Percentiles rank a stretch among this genome's conserved stretches.
phyloP scores from a whole-genome alignment of 1,140 invertebrate species.

The Dreissena polymorpha region DNA sequence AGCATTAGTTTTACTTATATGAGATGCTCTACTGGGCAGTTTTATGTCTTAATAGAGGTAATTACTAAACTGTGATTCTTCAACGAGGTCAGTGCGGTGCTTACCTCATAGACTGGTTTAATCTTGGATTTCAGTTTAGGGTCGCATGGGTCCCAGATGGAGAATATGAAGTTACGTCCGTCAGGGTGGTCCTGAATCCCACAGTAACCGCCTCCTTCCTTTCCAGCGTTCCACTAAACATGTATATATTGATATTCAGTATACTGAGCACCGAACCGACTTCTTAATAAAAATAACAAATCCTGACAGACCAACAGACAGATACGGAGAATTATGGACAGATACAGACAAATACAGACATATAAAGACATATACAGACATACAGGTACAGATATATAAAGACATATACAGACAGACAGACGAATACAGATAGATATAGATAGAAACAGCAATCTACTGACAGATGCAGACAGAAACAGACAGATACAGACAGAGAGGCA shows the following conservation, averaged over 20 bases:
- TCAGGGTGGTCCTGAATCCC: constrained; percentile 60
- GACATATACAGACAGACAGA: no score
- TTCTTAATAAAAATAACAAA: no score
- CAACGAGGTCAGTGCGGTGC: background rate
- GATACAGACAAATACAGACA: background rate
- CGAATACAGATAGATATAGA: background rate
- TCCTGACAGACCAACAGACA: background rate
- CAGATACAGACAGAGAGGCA: no score
- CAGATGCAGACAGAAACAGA: no score
- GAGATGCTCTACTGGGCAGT: no score
- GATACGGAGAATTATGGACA: background rate
- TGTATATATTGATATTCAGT: background rate
- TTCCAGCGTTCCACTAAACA: constrained; percentile 53
- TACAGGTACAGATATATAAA: background rate
- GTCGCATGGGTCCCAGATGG: constrained; percentile 55
- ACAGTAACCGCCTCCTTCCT: constrained; percentile 60
- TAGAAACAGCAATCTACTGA: no score
- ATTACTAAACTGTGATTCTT: no score
- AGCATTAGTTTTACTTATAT: no score
- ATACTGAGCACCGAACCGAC: background rate
- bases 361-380: background rate
- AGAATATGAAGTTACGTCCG: constrained; percentile 58
- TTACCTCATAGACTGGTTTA: constrained; percentile 37
- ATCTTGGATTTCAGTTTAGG: constrained; percentile 32
- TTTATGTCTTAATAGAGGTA: no score